A percentile compares a stretch with the other conserved stretches of the same genome.
These are phyloP conservation scores for Rhinolophus sinicus DNA, from an alignment of 2,113 vertebrate species.

Conservation along the genomic window DNA sequence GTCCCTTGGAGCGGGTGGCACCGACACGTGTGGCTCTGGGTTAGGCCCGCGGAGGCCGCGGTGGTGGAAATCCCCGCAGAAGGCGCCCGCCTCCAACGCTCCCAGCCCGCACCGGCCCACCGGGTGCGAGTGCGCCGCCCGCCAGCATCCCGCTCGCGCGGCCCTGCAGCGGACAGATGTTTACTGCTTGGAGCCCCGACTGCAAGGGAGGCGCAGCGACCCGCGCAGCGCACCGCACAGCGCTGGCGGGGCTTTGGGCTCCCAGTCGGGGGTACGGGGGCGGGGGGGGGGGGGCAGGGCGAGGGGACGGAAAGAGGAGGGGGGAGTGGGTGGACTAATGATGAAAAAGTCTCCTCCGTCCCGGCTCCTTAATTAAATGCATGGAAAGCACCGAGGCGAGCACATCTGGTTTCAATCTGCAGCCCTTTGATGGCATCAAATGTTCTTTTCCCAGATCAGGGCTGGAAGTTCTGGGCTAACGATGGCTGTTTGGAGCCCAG, in stretches of 20 bases:
- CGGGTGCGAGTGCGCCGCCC: neutral
- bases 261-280: slow-evolving; percentile 66
- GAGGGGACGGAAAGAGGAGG: slow-evolving; percentile 80
- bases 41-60: neutral
- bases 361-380: slow-evolving; percentile 98
- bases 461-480: slow-evolving; percentile 93
- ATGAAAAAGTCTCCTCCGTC: slow-evolving; percentile 94
- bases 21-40: neutral
- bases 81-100: neutral
- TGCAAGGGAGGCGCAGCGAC: slow-evolving; percentile 30
- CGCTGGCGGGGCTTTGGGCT: slow-evolving; percentile 78
- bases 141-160: neutral
- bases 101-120: neutral
- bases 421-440: slow-evolving; percentile 99
- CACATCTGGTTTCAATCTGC: slow-evolving; percentile 99
- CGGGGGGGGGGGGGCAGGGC: neutral
- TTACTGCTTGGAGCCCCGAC: neutral
- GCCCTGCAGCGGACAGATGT: neutral
- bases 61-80: neutral
- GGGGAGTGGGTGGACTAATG: slow-evolving; percentile 89
- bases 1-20: neutral
- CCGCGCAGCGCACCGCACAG: fast-evolving
- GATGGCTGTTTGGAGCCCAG: slow-evolving; percentile 89
- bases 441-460: slow-evolving; percentile 96
- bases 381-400: slow-evolving; percentile 92